phyloP scores from a whole-genome alignment of 2,113 vertebrate genomes.

The Gymnobelideus leadbeateri region DNA sequence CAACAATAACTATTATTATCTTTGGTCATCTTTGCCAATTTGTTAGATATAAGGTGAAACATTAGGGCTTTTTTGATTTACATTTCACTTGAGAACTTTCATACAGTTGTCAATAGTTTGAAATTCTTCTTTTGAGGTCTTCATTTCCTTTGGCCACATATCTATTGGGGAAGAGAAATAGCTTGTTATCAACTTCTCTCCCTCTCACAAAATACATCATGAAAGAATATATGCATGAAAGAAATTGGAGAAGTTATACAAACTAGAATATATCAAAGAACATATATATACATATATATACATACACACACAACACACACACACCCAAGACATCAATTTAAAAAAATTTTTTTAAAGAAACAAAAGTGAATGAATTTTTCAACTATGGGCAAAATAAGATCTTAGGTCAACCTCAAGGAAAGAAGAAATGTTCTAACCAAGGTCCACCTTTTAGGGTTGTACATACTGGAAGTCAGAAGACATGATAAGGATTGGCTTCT shows the following conservation, averaged over 20 bases:
- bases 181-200: background rate
- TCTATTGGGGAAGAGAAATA: background rate
- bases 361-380: background rate
- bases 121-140: too few species aligned
- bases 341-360: background rate
- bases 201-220: background rate
- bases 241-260: background rate
- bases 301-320: background rate
- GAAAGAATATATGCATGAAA: background rate
- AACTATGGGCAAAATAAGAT: background rate
- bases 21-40: too few species aligned
- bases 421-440: background rate
- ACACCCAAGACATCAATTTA: background rate
- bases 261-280: background rate
- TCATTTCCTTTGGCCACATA: too few species aligned
- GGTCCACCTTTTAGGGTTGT: background rate
- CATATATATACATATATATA: background rate
- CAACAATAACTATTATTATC: too few species aligned
- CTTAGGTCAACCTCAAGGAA: background rate
- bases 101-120: too few species aligned
- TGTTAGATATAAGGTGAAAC: too few species aligned
- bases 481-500: background rate
- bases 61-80: too few species aligned
- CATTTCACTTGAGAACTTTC: too few species aligned
- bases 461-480: background rate